Evolutionary conservation across 2,797 vertebrate species (phyloP).

Genomic region (Sebastes flavidus): DNA sequence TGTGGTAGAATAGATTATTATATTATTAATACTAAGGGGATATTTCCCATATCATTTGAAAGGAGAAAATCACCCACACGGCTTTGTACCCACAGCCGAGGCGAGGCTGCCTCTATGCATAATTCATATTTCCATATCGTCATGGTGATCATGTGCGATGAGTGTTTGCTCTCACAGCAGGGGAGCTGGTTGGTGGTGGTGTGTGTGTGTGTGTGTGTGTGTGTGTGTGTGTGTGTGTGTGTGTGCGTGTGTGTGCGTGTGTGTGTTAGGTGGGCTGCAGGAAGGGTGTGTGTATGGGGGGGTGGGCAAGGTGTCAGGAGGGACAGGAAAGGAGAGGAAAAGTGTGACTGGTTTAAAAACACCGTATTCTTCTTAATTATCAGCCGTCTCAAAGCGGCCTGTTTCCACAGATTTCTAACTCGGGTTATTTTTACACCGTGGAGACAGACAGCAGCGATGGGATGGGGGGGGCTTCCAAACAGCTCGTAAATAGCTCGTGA

Average conservation of each 20-base stretch:
- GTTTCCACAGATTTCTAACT: conserved; percentile 52
- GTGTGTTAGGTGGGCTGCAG: background rate
- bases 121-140: conserved; percentile 82
- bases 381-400: conserved; percentile 22
- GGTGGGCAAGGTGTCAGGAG: conserved; percentile 56
- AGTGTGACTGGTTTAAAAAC: conserved; percentile 48
- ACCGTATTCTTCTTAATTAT: conserved; percentile 50
- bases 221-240: conserved; percentile 4
- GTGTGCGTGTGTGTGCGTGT: conserved; percentile 6
- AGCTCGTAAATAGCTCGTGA: conserved; percentile 37
- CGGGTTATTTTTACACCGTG: conserved; percentile 54
- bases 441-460: conserved; percentile 31
- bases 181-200: conserved; percentile 54
- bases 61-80: conserved; percentile 71
- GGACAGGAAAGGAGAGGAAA: conserved; percentile 47
- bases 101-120: conserved; percentile 75
- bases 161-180: conserved; percentile 76
- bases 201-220: conserved; percentile 18
- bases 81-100: conserved; percentile 75
- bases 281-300: background rate
- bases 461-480: conserved; percentile 28
- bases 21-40: conserved; percentile 77
- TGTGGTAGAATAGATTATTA: conserved; percentile 62
- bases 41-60: conserved; percentile 71
- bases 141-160: conserved; percentile 78